A percentile compares a stretch with the other conserved stretches of the same genome.
Evolutionary conservation across 2,888 invertebrate genomes (phyloP).

Genomic region (Amaurobius ferox): DNA sequence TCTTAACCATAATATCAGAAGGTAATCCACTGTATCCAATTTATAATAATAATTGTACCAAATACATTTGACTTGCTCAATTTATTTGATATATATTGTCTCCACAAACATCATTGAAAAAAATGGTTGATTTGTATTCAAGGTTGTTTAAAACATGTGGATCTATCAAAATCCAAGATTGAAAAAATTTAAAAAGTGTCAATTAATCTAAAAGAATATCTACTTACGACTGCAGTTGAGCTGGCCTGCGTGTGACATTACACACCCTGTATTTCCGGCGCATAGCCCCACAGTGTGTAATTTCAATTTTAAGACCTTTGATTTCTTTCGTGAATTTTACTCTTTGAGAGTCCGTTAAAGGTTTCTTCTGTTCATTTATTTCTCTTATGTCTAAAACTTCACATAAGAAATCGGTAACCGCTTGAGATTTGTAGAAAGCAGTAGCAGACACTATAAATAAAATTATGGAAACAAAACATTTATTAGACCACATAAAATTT

Average conservation of each 20-base stretch:
- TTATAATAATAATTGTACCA: too few relatives aligned
- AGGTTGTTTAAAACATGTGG: too few relatives aligned
- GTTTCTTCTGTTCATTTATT: conserved; percentile 95
- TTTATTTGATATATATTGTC: too few relatives aligned
- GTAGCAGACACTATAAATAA: conserved; percentile 98
- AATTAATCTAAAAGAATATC: background rate
- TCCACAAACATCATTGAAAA: too few relatives aligned
- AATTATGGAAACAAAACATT: too few relatives aligned
- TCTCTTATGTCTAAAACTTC: conserved; percentile 98
- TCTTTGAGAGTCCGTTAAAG: conserved; percentile 97
- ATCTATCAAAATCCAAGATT: too few relatives aligned
- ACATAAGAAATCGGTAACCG: conserved; percentile 99
- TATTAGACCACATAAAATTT: too few relatives aligned
- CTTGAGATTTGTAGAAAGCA: conserved; percentile 99
- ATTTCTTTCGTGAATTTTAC: conserved; percentile 99
- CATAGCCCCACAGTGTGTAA: conserved; percentile 99
- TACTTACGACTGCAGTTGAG: conserved; percentile 99
- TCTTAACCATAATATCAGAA: too few relatives aligned
- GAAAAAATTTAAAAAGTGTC: too few relatives aligned
- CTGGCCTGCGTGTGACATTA: conserved; percentile 98
- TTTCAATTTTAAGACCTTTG: conserved; percentile 99
- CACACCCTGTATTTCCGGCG: conserved; percentile 99
- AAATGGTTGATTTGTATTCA: too few relatives aligned
- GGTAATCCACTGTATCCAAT: too few relatives aligned
- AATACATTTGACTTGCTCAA: too few relatives aligned